Base-by-base conservation (phyloP, 1,140 invertebrate genomes). In the Cryptotermes secundus region DNA sequence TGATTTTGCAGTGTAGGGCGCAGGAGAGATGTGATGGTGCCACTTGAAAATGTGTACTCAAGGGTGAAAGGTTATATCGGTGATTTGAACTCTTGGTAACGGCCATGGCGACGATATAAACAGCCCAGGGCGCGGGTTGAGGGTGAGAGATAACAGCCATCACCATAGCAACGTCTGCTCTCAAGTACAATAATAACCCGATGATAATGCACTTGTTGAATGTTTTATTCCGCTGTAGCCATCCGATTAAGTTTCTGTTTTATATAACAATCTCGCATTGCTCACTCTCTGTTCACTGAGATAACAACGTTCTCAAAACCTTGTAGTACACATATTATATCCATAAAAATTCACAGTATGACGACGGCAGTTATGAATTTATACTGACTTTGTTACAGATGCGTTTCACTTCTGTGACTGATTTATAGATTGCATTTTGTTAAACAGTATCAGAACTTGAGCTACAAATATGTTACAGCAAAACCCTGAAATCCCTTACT, bases 21-120 rank as follows among this genome's bases (percentile, higher is more conserved):
- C 14, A 10, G 59, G 26, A n/a, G 19, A 72, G 16, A 6, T 31
- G n/a, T 31, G 59, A 72, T n/a, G 59, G 7, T 31, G n/a, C 10
- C 59, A 31, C 26, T 14, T 72, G 59, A 31, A n/a, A 72, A 72
- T 72, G 59, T 59, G 53, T 72, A 72, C 59, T 72, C 59, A 72
- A 14, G 59, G 59, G 59, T 72, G 59, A 72, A n/a, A 72, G 59
- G 59, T 72, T 72, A 72, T 72, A 72, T 72, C 59, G 59, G 59
- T 72, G 59, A 72, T 72, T 72, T 72, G 59, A 72, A 72, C 59
- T 72, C 59, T 72, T 72, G 31, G 59, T 72, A 72, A 72, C 31
- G 59, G 59, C 59, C 59, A 72, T 31, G 31, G 59, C 59, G n/a
- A 72, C 59, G 59, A 72, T 72, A 59, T 59, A 72, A 72, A 72